Evolutionary conservation across 2,797 vertebrate species (phyloP).

Genomic region (Pseudomugil tenellus): DNA sequence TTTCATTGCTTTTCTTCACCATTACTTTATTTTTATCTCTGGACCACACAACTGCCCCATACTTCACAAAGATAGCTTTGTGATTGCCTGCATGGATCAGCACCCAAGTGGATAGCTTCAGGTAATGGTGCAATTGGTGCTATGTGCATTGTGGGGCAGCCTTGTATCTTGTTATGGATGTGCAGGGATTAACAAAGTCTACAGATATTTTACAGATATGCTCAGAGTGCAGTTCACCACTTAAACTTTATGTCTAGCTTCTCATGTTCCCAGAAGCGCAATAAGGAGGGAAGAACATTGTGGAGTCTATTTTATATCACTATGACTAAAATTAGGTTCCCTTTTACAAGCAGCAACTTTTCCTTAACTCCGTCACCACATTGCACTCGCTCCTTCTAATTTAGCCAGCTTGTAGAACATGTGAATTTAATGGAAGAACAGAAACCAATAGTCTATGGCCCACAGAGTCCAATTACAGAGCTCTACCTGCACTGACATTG

Average conservation of each 20-base stretch:
- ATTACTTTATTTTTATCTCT: conserved; percentile 26
- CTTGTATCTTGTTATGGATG: conserved; percentile 38
- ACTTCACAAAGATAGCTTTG: conserved; percentile 18
- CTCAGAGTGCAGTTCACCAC: conserved; percentile 34
- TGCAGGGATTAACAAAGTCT: conserved; percentile 54
- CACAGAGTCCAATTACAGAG: conserved; percentile 66
- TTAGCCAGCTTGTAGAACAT: conserved; percentile 43
- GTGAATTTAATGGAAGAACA: conserved; percentile 50
- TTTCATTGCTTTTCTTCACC: conserved; percentile 14
- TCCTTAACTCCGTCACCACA: conserved; percentile 7
- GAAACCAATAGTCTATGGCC: conserved; percentile 30
- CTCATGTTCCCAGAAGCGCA: conserved; percentile 16
- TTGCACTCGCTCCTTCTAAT: conserved; percentile 15
- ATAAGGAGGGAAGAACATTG: conserved; percentile 13
- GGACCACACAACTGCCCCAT: conserved; percentile 13
- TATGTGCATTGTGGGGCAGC: conserved; percentile 22
- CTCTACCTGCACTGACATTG: conserved; percentile 40
- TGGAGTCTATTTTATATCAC: conserved; percentile 21
- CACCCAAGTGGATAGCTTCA: conserved; percentile 2
- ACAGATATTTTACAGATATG: conserved; percentile 44
- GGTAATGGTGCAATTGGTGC: conserved; percentile 23
- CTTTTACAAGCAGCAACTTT: conserved; percentile 23
- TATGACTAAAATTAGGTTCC: conserved; percentile 35
- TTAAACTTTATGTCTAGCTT: conserved; percentile 42
- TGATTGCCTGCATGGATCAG: conserved; percentile 8